phyloP scores from a whole-genome alignment of 2,888 invertebrate genomes.

The Athalia circularis region DNA sequence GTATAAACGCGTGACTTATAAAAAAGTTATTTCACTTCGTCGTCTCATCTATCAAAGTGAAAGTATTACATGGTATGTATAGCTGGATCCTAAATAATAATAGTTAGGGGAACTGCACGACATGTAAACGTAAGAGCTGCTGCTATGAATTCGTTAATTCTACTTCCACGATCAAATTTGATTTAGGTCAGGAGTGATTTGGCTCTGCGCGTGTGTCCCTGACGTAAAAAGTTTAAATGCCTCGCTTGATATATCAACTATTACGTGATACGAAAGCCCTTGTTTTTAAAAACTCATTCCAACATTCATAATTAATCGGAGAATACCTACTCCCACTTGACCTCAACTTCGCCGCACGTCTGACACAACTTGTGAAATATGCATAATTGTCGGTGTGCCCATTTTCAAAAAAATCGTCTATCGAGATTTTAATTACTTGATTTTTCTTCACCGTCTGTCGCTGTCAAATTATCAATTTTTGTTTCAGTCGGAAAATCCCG shows the following conservation, averaged over 20 bases:
- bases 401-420: too few relatives aligned
- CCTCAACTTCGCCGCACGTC: too few relatives aligned
- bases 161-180: slow-evolving; percentile 37
- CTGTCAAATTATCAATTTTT: neutral
- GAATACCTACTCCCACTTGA: neutral
- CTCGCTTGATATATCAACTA: slow-evolving; percentile 1
- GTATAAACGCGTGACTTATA: neutral
- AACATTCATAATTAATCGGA: neutral
- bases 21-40: neutral
- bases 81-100: slow-evolving; percentile 32
- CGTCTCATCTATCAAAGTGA: slow-evolving; percentile 14
- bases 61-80: neutral
- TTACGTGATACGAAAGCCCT: neutral
- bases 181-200: slow-evolving; percentile 37
- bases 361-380: too few relatives aligned
- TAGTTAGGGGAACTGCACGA: neutral
- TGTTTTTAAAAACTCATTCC: neutral
- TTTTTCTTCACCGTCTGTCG: too few relatives aligned
- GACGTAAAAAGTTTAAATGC: slow-evolving; percentile 36
- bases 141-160: slow-evolving; percentile 32
- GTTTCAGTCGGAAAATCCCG: slow-evolving; percentile 75
- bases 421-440: too few relatives aligned
- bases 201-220: slow-evolving; percentile 31
- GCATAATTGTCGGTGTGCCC: too few relatives aligned
- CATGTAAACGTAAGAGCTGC: neutral